phyloP scores from a whole-genome alignment of 2,888 invertebrate genomes.

The Strigamia transsilvanica region DNA sequence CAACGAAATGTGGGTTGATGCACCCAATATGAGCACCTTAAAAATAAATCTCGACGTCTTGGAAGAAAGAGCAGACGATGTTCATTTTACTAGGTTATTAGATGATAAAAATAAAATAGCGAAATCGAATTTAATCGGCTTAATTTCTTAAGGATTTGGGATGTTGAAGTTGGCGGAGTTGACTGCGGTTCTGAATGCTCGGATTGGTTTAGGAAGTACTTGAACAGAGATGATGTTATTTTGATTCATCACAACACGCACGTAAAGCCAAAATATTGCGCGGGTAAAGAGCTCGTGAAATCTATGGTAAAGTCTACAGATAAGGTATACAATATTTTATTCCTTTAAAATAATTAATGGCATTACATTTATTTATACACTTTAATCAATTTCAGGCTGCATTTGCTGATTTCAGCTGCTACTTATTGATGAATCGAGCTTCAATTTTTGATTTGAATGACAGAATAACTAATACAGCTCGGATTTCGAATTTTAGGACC shows the following conservation, averaged over 20 bases:
- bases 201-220: constrained; percentile 12
- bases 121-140: background rate
- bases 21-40: constrained; percentile 54
- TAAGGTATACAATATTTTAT: background rate
- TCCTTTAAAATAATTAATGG: no score
- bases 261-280: constrained; percentile 33
- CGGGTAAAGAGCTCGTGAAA: background rate
- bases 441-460: constrained; percentile 5
- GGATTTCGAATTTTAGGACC: background rate
- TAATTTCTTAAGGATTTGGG: constrained; percentile 40
- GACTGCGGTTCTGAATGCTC: constrained; percentile 9
- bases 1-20: constrained; percentile 52
- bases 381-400: background rate
- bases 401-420: constrained; percentile 32
- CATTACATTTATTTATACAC: background rate
- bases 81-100: constrained; percentile 5
- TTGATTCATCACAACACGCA: background rate
- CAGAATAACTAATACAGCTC: background rate
- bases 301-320: background rate
- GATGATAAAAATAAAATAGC: background rate
- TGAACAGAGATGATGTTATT: constrained; percentile 12
- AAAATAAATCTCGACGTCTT: constrained; percentile 43
- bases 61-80: background rate
- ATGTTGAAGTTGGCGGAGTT: background rate
- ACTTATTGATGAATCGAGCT: background rate